Base-by-base conservation (phyloP, 2,888 invertebrate species). In the Drosophila nr. fundita region DNA sequence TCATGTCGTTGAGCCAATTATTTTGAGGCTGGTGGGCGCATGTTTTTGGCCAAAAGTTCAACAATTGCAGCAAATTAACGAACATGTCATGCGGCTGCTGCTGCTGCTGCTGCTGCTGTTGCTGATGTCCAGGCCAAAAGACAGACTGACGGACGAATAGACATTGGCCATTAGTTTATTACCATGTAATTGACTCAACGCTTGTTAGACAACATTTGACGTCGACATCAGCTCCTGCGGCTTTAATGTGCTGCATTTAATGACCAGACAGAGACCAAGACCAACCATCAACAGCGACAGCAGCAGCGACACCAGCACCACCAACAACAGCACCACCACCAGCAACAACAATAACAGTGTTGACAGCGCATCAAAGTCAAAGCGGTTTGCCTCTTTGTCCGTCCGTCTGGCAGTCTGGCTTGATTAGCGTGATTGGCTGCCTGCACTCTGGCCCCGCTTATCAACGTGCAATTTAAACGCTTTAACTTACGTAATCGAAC, bases 161-260 rank as follows among this genome's bases (percentile, higher is more conserved):
- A 63, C 53, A 72, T 75, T 83, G 78, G 58, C 79, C 90, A 89
- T 86, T 86, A 86, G 90, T 90, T 90, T 90, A 86, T 86, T 90
- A 90, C 86, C 86, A 90, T 86, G 86, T 86, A 90, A 86, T 86
- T 89, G 90, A 86, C 90, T 90, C 89, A 87, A 83, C 90, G 85
- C 78, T 74, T 85, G 86, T 86, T 90, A 89, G 89, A 52, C 68
- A 70, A 50, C 76, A 65, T 65, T 74, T 74, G 72, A 62, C 45
- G 73, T 60, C 72, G 54, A 42, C 63, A 69, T 18, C 55, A 66
- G 83, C 89, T 86, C 78, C 85, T 83, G 89, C 73, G 85, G 89
- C 89, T 89, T 89, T 89, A 90, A 90, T 90, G 90, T 83, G 90
- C 76, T 90, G 90, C 84, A 90, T 85, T 85, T 85, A 85, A 89